Conservation (phyloP, 2,888 invertebrate genomes). For the Caenorhabditis sp. region DNA sequence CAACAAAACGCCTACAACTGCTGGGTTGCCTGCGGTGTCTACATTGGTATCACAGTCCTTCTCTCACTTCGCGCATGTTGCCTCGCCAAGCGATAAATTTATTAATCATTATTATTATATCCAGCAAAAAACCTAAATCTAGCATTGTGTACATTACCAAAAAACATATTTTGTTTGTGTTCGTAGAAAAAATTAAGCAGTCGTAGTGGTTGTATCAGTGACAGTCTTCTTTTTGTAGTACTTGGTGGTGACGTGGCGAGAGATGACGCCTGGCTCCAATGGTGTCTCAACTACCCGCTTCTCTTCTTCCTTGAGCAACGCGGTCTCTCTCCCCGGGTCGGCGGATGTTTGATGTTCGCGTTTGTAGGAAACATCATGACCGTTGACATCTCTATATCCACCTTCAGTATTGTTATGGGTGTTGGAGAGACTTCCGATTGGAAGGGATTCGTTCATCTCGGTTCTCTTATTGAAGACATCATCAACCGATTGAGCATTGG, state of each 20-base stretch:
- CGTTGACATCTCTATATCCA: constrained; percentile 61
- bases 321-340: constrained; percentile 63
- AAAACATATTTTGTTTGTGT: neutral
- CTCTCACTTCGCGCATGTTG: constrained; percentile 45
- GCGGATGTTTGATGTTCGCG: constrained; percentile 64
- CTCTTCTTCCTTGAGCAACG: constrained; percentile 66
- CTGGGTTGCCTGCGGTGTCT: constrained; percentile 51
- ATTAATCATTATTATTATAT: constrained; percentile 15
- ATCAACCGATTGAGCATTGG: constrained; percentile 41
- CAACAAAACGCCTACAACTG: constrained; percentile 59
- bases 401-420: constrained; percentile 64
- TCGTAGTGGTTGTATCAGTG: constrained; percentile 63
- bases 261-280: constrained; percentile 66
- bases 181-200: constrained; percentile 20
- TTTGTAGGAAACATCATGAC: constrained; percentile 66
- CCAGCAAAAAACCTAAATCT: constrained; percentile 5
- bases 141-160: constrained; percentile 1
- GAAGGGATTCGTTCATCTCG: constrained; percentile 59
- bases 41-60: constrained; percentile 44
- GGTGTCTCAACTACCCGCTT: constrained; percentile 64
- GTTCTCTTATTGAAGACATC: constrained; percentile 53
- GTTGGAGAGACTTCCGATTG: constrained; percentile 58
- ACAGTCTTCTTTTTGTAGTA: constrained; percentile 71
- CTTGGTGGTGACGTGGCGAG: constrained; percentile 68
- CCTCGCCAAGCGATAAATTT: constrained; percentile 27